These are phyloP conservation scores for Diphyllodes magnificus DNA, from an alignment of 2,113 vertebrate genomes.

Conservation along the genomic window DNA sequence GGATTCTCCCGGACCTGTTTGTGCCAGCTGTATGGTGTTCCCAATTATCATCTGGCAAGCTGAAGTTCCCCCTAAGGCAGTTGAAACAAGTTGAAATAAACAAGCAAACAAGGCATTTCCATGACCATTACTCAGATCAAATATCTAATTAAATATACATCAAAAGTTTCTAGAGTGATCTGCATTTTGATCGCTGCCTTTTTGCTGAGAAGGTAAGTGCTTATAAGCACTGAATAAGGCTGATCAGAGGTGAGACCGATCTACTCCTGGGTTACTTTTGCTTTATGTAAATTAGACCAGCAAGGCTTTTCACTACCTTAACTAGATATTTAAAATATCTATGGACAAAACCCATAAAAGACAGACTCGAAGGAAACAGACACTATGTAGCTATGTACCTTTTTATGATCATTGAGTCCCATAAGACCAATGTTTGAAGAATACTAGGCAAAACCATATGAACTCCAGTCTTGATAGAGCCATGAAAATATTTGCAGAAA, in stretches of 20 bases:
- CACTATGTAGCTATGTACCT: accelerated
- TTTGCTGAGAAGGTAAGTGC: neutral
- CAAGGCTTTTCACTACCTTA: neutral
- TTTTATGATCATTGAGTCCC: neutral
- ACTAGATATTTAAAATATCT: neutral
- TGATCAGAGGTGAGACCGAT: neutral
- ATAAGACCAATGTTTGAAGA: neutral
- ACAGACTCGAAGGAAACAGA: neutral
- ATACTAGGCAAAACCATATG: neutral
- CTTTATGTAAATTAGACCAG: neutral
- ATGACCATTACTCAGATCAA: neutral
- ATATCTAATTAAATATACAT: slow-evolving; percentile 5
- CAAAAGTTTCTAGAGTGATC: neutral
- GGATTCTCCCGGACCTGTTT: neutral
- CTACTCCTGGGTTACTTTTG: neutral
- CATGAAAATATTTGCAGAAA: neutral
- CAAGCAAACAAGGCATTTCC: neutral
- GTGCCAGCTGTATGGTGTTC: neutral
- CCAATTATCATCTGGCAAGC: neutral
- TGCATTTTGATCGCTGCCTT: neutral
- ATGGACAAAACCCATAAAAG: neutral
- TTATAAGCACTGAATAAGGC: neutral
- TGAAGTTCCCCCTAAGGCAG: neutral
- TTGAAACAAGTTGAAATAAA: neutral
- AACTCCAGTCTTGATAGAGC: neutral